Evolutionary conservation across 2,888 invertebrate species (phyloP), one percentile per base, ranked within the genome.

Genomic region (Synergus umbraculus): DNA sequence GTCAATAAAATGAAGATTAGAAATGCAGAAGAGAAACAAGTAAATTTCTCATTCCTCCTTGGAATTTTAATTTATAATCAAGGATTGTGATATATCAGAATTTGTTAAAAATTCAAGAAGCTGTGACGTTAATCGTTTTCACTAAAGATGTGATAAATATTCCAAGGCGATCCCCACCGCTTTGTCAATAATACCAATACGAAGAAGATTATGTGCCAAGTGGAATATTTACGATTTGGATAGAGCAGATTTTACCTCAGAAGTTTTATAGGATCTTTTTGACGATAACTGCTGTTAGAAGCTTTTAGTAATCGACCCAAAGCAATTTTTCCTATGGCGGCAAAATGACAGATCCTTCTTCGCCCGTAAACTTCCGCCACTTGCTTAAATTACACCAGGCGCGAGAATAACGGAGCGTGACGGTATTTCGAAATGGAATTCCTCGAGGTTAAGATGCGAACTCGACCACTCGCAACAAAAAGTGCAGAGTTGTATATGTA

Each of bases 361-460:
- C 29, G 13, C 46, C 67, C 67, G 67, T 69, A 69, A 69, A 29
- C 67, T 69, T 69, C 67, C 67, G 44, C 67, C 67, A 69, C 44
- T 69, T 79, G 78, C 81, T 81, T 81, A 67, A 82, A 81, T 79
- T 78, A 77, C 78, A 77, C 4, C 43, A 60, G 60, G 69, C 60
- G 80, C 76, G 77, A 65, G 78, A 81, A 78, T 79, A 80, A 81
- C 76, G 81, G 82, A 83, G 83, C 81, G 81, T 65, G 77, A 76
- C 77, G 80, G 81, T 81, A 85, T 84, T 81, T 84, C 82, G 82
- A 83, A 85, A 85, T 81, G 84, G 84, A 83, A 86, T 85, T 84
- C 82, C 83, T 79, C 76, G 79, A 81, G 83, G 82, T 83, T 84
- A 82, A 83, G 83, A 83, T 83, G 80, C 82, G 83, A 81, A 82